phyloP scores from a whole-genome alignment of 2,113 vertebrate species.

The Phaetusa simplex region DNA sequence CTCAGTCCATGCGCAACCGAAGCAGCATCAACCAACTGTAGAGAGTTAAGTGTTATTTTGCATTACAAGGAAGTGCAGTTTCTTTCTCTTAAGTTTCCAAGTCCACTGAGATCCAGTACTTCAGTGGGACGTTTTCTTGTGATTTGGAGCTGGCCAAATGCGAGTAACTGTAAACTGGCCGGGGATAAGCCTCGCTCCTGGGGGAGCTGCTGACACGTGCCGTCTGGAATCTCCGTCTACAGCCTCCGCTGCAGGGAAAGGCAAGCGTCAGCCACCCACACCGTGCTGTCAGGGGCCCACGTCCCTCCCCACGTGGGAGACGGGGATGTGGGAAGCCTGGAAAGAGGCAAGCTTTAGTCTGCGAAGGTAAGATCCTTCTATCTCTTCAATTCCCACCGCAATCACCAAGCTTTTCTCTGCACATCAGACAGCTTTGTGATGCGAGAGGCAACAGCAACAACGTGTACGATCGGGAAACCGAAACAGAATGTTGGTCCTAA shows the following conservation, averaged over 20 bases:
- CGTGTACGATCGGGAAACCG: background rate
- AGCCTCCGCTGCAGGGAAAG: background rate
- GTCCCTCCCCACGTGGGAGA: background rate
- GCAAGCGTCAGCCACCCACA: background rate
- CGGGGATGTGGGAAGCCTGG: background rate
- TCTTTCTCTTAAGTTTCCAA: background rate
- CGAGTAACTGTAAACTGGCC: background rate
- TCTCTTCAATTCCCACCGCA: background rate
- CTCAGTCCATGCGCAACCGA: background rate
- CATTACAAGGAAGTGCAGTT: background rate
- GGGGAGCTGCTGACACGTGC: conserved; percentile 8
- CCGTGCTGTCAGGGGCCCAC: background rate
- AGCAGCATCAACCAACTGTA: background rate
- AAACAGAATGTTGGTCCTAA: background rate
- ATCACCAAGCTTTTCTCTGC: background rate
- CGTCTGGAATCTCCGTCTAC: background rate
- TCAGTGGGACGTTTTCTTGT: background rate
- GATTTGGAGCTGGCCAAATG: background rate
- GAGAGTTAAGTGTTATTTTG: background rate
- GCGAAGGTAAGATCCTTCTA: background rate
- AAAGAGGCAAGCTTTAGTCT: background rate
- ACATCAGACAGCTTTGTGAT: background rate
- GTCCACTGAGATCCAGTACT: background rate
- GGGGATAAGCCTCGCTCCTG: background rate
- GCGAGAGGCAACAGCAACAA: background rate